Evolutionary conservation across 2,888 invertebrate species (phyloP), one percentile per base, ranked within the genome.

Genomic region (Thymelicus sylvestris): DNA sequence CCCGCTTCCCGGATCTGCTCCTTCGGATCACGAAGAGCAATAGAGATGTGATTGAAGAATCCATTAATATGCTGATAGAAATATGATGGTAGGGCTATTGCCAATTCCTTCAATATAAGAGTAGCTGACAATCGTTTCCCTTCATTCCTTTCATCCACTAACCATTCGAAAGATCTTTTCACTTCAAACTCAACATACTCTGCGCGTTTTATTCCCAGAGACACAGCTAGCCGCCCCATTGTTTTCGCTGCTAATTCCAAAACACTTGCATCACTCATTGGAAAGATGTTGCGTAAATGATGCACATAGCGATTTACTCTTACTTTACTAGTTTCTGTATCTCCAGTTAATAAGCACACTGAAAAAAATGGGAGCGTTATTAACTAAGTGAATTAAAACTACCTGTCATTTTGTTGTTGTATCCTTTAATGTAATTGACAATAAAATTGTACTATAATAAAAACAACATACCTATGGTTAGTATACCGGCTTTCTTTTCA

Each of bases 161-260:
- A 94, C 98, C 99, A 99, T 85, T 99, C 99, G 85, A 98, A 97
- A 5, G 98, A 97, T 81, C 97, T 95, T 86, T 98, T 98, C 10
- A 99, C 97, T 92, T 99, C 99, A 91, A 97, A 97, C 82, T 99
- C 99, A 47, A 99, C 98, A 86, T 98, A 98, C 83, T 99, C 98
- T 0, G 97, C 97, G 19, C 98, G 97, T 86, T 98, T 98, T 0
- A 98, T 98, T 12, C 98, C 99, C 0, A 97, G 96, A 65, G 97
- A 96, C 12, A 97, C 94, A 6, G 98, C 98, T 73, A 99, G 93
- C 77, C 97, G 97, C 0, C 99, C 99, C 86, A 99, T 96, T 0
- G 99, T 99, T 85, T 98, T 97, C 0, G 99, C 98, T 12, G 98
- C 98, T 79, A 99, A 94, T 89, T 99, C 98, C 96, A 99, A 97